Base-by-base conservation (phyloP, 2,113 vertebrate species). In the Epinephelus moara region DNA sequence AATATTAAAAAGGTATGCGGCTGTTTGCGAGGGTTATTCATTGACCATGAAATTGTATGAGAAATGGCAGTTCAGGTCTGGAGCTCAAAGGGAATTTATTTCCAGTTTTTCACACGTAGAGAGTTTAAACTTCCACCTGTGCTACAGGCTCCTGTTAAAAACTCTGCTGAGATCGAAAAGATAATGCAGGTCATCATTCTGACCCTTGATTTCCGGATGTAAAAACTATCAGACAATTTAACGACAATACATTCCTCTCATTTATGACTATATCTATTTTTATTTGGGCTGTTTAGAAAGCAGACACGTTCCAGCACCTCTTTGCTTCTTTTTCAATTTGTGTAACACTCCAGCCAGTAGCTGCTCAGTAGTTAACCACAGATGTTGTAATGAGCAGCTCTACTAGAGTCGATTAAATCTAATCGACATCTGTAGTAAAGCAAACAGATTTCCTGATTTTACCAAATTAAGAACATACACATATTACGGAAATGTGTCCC, bases 21-120 rank as follows among this genome's bases (percentile, higher is more conserved):
- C 62, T 88, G 70, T 86, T 85, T 86, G 76, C 79, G 61, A 67
- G 52, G 62, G 67, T 62, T 79, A 76, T 50, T 74, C 79, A 78
- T 53, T 66, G 84, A 81, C 80, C 84, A 87, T 90, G 84, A 93
- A 89, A 92, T 93, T 85, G 85, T 69, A 45, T 82, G 82, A 63
- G 52, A 33, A 15, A 30, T 61, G 15, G 19, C 13, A 17, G 70
- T 15, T 42, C 23, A 19, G 61, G 70, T 4, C 23, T 12, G 40
- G 23, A 62, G 70, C 47, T 53, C 5, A 37, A 63, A 84, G 30
- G 79, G 6, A 88, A 91, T 60, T 9, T 55, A 45, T 45, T 45
- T 45, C 42, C 59, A 4, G 2, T 61, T 82, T 70, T 74, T 77
- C 78, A 76, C 64, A 57, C 42, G 70, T 64, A 67, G 42, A 50